A percentile compares a stretch with the other conserved stretches of the same genome.
These are phyloP conservation scores for Cyaniris semiargus DNA, from an alignment of 2,888 invertebrate species.

Conservation along the genomic window DNA sequence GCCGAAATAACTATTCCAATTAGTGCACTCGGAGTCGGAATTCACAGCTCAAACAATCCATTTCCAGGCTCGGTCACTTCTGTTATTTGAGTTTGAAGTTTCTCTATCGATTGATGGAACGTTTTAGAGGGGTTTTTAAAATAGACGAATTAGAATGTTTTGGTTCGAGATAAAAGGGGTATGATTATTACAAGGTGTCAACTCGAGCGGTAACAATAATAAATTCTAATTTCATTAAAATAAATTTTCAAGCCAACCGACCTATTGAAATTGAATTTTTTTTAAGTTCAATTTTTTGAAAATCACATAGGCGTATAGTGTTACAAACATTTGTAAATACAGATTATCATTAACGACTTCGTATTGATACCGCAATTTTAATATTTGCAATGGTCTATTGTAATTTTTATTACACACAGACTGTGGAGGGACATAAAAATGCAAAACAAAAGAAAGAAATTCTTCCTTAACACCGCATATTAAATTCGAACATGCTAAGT, in stretches of 20 bases:
- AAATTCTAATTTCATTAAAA: neutral
- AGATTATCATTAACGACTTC: too few species aligned
- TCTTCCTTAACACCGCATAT: neutral
- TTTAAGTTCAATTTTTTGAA: too few species aligned
- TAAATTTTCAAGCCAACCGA: neutral
- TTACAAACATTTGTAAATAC: too few species aligned
- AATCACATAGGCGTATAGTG: too few species aligned
- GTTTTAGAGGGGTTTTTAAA: neutral
- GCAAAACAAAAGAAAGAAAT: neutral
- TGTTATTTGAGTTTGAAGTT: conserved; percentile 40
- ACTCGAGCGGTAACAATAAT: neutral
- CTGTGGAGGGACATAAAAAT: neutral
- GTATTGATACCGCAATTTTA: too few species aligned
- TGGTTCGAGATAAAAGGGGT: neutral
- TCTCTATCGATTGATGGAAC: conserved; percentile 28
- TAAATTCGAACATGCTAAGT: conserved; percentile 40
- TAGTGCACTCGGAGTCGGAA: conserved; percentile 50
- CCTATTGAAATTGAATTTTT: neutral
- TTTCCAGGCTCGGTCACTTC: conserved; percentile 44
- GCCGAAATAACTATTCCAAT: conserved; percentile 57
- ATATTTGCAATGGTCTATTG: too few species aligned
- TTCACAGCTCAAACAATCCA: conserved; percentile 47
- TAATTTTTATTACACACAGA: too few species aligned
- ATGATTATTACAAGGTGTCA: neutral
- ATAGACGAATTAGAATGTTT: conserved; percentile 7